These are phyloP conservation scores for Netelia virgata DNA, from an alignment of 2,888 invertebrate species.

Conservation along the genomic window DNA sequence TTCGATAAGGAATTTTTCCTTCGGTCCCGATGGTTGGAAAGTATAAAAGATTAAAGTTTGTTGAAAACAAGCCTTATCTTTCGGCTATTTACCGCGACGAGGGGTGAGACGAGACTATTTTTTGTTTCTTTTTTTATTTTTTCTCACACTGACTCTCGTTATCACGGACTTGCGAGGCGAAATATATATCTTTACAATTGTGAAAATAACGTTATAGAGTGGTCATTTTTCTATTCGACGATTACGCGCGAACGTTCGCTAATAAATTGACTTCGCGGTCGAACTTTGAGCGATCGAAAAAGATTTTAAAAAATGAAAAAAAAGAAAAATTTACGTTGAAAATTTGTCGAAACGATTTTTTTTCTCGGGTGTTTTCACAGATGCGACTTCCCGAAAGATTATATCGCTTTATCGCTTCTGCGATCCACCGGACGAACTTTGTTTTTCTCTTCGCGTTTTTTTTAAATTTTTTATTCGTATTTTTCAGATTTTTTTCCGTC, in stretches of 20 bases:
- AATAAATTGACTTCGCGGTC: too few species aligned
- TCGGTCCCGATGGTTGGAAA: slow-evolving; percentile 67
- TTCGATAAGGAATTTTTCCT: slow-evolving; percentile 76
- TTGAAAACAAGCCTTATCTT: slow-evolving; percentile 81
- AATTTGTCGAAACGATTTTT: background rate
- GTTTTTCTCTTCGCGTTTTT: background rate
- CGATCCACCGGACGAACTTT: background rate
- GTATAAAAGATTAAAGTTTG: slow-evolving; percentile 77
- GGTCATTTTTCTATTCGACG: too few species aligned
- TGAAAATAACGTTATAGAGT: too few species aligned
- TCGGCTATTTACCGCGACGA: slow-evolving; percentile 66
- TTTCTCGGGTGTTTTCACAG: background rate
- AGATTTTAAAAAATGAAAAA: background rate
- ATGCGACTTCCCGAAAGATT: slow-evolving; percentile 13
- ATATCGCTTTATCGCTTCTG: background rate
- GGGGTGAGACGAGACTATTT: slow-evolving; percentile 32
- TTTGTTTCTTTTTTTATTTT: slow-evolving; percentile 58
- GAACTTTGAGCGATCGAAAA: background rate
- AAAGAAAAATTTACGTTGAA: background rate
- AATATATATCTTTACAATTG: background rate
- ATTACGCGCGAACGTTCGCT: too few species aligned
- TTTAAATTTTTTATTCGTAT: slow-evolving; percentile 13
- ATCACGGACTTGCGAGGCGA: background rate
- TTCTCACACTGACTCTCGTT: slow-evolving; percentile 50
- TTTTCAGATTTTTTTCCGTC: background rate